phyloP scores from a whole-genome alignment of 2,797 vertebrate genomes.

The Cirrhinus mrigala region DNA sequence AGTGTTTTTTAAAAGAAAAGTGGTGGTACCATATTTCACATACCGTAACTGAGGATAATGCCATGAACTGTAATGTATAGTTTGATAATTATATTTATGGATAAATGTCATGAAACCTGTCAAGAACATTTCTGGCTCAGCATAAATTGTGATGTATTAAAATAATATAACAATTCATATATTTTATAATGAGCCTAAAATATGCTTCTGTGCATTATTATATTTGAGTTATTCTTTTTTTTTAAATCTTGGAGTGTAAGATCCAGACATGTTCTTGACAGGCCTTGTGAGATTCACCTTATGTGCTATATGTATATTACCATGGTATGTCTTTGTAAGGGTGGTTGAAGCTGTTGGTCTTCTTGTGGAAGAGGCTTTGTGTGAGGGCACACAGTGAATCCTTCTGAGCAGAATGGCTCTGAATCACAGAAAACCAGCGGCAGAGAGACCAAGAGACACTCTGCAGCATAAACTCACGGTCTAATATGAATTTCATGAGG shows the following conservation, averaged over 20 bases:
- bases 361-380: background rate
- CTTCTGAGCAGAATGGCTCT: background rate
- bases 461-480: background rate
- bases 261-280: background rate
- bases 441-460: background rate
- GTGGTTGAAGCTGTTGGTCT: background rate
- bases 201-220: background rate
- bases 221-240: background rate
- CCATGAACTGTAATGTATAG: background rate
- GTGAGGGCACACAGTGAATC: background rate
- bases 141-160: background rate
- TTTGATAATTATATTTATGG: background rate
- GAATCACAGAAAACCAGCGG: background rate
- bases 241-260: background rate
- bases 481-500: conserved; percentile 56
- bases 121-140: background rate
- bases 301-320: background rate
- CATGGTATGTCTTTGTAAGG: background rate
- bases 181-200: background rate
- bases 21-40: background rate
- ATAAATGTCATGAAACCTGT: background rate
- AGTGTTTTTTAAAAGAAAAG: background rate
- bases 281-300: background rate
- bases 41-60: background rate
- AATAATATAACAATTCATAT: background rate